Base-by-base conservation (phyloP, 2,797 vertebrate genomes). In the Sebastolobus alascanus region DNA sequence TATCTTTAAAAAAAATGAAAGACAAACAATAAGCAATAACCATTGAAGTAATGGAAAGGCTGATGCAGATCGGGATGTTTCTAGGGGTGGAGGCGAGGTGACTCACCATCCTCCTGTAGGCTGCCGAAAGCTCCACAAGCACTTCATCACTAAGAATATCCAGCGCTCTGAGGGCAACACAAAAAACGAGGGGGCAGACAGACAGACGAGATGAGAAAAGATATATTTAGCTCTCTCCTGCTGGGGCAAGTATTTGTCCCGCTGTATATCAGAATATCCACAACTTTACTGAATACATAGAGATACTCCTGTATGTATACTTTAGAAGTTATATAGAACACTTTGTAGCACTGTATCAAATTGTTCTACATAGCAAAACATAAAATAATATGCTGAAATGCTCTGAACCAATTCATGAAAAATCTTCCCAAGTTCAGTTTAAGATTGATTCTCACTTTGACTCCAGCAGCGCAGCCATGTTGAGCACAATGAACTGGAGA, bases 81-180 rank as follows among this genome's bases (percentile, higher is more conserved):
- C 3, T 46, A 29, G 2, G 5, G 20, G 13, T 37, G 25, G 58
- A n/a, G 55, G 38, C 18, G 10, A 33, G 16, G 31, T 85, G 69
- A 90, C 96, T 97, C 94, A 99, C 98, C 97, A 96, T 97, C 91
- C 94, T 97, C 86, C 96, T 97, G 92, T 99, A 99, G 83, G 97
- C 96, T 83, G 92, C 79, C 78, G 98, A 97, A 84, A 99, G 96
- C 73, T 99, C 97, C 85, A 97, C 90, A 33, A 99, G 95, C 82
- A 98, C 97, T 73, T 97, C 97, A 90, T 97, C 97, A 93, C 98
- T 98, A 87, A 99, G 96, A 92, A 97, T 92, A 94, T 99, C 98
- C 91, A 99, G 92, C 77, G 96, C 96, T 95, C 98, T 99, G 93
- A 93, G 83, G 50, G 64, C 10, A 90, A 86, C 52, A 84, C 18